These are phyloP conservation scores for Epistrophe eligans DNA, from an alignment of 2,888 invertebrate species.

Conservation along the genomic window DNA sequence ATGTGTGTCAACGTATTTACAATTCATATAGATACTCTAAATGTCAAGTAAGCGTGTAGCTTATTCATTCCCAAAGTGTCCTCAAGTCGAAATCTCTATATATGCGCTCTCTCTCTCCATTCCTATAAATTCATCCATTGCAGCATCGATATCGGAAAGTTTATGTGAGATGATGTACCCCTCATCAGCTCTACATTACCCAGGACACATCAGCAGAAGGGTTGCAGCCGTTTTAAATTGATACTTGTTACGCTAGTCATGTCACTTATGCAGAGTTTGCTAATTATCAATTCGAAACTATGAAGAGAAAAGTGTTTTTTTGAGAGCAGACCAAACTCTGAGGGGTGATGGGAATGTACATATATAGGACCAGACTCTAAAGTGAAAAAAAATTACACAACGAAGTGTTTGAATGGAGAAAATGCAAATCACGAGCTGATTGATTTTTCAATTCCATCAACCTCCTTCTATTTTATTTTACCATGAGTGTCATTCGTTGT, in stretches of 20 bases:
- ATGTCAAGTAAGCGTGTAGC: conserved; percentile 67
- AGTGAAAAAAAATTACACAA: conserved; percentile 8
- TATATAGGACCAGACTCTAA: neutral
- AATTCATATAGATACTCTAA: conserved; percentile 42
- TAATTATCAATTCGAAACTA: conserved; percentile 70
- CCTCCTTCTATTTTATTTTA: conserved; percentile 8
- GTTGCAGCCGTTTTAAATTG: conserved; percentile 68
- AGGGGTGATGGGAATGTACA: too few species aligned
- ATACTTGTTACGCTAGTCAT: conserved; percentile 66
- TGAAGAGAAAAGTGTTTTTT: conserved; percentile 53
- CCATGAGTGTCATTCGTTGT: conserved; percentile 64
- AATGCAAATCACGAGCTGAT: conserved; percentile 73
- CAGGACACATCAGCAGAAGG: conserved; percentile 42
- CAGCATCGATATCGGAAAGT: conserved; percentile 16
- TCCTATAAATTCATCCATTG: neutral
- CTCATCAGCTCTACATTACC: conserved; percentile 35
- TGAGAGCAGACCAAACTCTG: conserved; percentile 39
- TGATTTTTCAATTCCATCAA: conserved; percentile 69
- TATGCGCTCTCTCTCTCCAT: conserved; percentile 10
- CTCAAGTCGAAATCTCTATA: conserved; percentile 32
- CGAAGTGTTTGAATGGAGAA: conserved; percentile 67
- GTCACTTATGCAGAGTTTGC: conserved; percentile 75
- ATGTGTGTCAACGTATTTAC: too few species aligned
- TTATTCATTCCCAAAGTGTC: conserved; percentile 59
- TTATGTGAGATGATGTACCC: conserved; percentile 56